Evolutionary conservation across 2,113 vertebrate genomes (phyloP).

Genomic region (Spermophilus dauricus): DNA sequence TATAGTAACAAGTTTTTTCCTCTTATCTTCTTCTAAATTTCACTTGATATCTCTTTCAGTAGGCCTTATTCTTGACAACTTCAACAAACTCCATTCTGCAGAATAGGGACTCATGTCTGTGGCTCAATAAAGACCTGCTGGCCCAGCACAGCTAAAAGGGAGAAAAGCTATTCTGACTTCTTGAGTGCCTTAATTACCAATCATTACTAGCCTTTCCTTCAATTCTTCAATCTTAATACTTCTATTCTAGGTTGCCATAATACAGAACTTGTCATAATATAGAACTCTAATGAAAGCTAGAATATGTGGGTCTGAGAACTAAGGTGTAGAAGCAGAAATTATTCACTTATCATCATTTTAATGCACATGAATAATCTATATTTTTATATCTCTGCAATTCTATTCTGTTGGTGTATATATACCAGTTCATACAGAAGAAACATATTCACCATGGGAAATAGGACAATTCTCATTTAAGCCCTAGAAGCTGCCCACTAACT

Average conservation of each 20-base stretch:
- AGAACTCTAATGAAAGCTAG: background rate
- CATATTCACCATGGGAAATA: background rate
- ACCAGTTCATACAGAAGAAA: background rate
- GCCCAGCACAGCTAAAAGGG: too few relatives aligned
- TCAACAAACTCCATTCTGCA: too few relatives aligned
- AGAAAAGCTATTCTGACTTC: background rate
- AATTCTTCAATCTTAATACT: background rate
- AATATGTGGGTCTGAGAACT: background rate
- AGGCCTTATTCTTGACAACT: too few relatives aligned
- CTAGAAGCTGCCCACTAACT: background rate
- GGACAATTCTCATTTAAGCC: background rate
- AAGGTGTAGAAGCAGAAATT: background rate
- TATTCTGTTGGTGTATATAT: background rate
- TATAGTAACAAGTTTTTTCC: background rate
- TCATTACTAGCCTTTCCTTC: background rate
- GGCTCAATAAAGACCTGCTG: too few relatives aligned
- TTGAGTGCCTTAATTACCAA: background rate
- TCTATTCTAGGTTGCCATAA: background rate
- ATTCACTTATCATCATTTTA: background rate
- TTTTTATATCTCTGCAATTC: background rate
- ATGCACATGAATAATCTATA: background rate
- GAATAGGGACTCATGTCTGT: too few relatives aligned
- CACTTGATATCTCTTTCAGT: too few relatives aligned
- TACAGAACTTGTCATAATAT: background rate
- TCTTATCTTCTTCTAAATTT: background rate